These are phyloP conservation scores for Eubasilissa splendida DNA, from an alignment of 2,888 invertebrate species.

Conservation along the genomic window DNA sequence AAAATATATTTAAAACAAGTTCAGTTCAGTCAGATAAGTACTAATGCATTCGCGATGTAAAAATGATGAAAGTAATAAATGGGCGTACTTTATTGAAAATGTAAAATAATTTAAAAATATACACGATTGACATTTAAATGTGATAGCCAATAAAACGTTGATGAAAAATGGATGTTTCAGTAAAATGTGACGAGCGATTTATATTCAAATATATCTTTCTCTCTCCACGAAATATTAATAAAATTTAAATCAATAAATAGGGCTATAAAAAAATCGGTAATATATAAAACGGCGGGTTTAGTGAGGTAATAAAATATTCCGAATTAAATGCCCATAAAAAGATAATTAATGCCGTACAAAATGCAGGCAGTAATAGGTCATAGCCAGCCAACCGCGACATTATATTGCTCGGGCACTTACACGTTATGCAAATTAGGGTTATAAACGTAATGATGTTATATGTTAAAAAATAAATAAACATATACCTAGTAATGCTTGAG, in stretches of 20 bases:
- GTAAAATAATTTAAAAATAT: constrained; percentile 27
- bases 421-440: constrained; percentile 5
- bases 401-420: neutral
- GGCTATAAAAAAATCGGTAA: neutral
- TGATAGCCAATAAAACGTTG: neutral
- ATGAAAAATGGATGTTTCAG: constrained; percentile 1
- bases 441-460: neutral
- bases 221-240: neutral
- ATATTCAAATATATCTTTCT: neutral
- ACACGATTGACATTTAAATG: constrained; percentile 16
- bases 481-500: too few relatives aligned
- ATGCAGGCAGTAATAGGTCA: constrained; percentile 14
- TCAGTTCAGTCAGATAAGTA: too few relatives aligned
- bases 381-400: constrained; percentile 12
- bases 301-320: constrained; percentile 14
- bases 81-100: neutral
- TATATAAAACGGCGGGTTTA: constrained; percentile 3
- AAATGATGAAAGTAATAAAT: neutral
- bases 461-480: neutral
- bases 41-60: too few relatives aligned
- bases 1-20: too few relatives aligned
- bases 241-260: constrained; percentile 29
- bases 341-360: neutral
- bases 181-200: constrained; percentile 20
- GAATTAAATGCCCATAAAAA: constrained; percentile 33